Evolutionary conservation across 2,113 vertebrate species (phyloP), one percentile per base, ranked within the genome.

Genomic region (Dipodomys merriami): DNA sequence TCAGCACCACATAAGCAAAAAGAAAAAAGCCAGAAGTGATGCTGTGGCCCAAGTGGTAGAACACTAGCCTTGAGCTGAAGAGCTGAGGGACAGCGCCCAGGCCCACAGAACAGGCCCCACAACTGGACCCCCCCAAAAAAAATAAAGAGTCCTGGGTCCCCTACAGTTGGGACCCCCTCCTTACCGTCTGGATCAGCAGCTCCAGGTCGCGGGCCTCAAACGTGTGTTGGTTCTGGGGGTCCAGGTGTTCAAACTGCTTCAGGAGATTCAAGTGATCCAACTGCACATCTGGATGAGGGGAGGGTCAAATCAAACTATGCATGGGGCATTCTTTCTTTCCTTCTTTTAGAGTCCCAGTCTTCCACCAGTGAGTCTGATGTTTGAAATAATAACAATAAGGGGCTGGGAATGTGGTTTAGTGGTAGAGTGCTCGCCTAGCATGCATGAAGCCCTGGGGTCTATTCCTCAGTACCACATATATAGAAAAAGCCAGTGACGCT

Each of bases 241-340:
- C 99, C 97, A 99, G 98, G 94, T 99, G 99, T 95, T 99, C 99
- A 96, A 99, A 99, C 96, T 99, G 99, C 98, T 99, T 99, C 85
- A 99, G 98, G 89, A 99, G 98, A 25, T 97, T 98, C 76, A 98
- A 89, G 71, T 99, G 99, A 93, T 99, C 99, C 95, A 99, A 97
- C 97, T 99, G 99, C 19, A 98, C 97, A 86, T 98, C 99, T 99
- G 96, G 25, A 49, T 15, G 5, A 8, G 22, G 8, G 6, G 80
- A 84, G 62, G 44, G 13, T 4, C 6, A 1, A 13, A 22, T 7
- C 2, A 16, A 65, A 29, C 10, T 22, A 29, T 7, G 44, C 33
- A 46, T 3, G 30, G 27, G 16, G 6, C 30, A 57, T 4, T 49
- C 49, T 22, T 35, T 39, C 68, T 72, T 69, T 39, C 68, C 67